Base-by-base conservation (phyloP, 37 sponge, comb jelly and placozoan genomes). In the Cliona cf. orientalis region DNA sequence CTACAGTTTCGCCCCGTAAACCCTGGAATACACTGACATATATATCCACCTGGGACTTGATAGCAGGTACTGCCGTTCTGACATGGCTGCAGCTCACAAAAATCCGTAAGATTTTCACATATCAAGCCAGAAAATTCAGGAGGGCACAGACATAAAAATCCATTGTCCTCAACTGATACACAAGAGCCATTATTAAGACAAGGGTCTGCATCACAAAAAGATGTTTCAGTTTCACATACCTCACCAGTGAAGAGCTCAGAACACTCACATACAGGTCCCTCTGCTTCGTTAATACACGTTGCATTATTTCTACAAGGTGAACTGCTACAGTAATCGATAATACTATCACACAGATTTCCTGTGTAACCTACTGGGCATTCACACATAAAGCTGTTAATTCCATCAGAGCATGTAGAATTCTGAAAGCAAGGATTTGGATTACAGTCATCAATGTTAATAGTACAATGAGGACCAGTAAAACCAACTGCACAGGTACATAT, bases 141-240 rank as follows among this genome's bases (percentile, higher is more conserved):
- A 23, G 21, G 22, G 68, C 94, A 93, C 21, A 2, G 12, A 62
- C 94, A 93, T 3, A 64, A 61, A 40, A 44, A 69, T 36, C 26
- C 33, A 49, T 41, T 57, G 29, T 46, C 43, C 22, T 9, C 44
- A 7, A 7, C 0, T 22, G 5, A 58, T 14, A 74, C 14, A 44
- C 88, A 87, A n/a, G 83, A 82, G 5, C 69, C 83, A 49, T 74
- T 58, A 37, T 88, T 88, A 28, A 39, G 49, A 41, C 89, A 88
- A 28, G 62, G 63, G 25, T 6, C 33, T 14, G 22, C 12, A 34
- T 79, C 69, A 62, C 72, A 71, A 40, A 32, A 2, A 29, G 23
- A 7, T 3, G 69, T 46, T 21, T 72, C 37, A 2, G 22, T 25
- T 26, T 65, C 72, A 70, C 93, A 92, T 2, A 28, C 38, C 0